phyloP scores from a whole-genome alignment of 1,140 invertebrate genomes.

The Procambarus virginalis region DNA sequence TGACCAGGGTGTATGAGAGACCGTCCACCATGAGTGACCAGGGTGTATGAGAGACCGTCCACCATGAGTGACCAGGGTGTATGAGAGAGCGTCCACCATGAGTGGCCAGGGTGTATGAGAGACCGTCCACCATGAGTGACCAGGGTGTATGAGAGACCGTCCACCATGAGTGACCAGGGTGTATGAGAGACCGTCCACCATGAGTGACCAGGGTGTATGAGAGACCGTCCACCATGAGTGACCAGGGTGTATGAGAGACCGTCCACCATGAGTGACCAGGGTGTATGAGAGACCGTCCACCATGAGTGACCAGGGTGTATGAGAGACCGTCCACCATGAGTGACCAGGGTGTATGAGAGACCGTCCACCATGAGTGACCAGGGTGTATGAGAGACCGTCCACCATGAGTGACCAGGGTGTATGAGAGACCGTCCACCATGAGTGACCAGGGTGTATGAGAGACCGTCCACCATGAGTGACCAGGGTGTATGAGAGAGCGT shows the following conservation, averaged over 20 bases:
- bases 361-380: too few species aligned
- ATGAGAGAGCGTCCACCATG: too few species aligned
- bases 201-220: background rate
- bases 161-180: too few species aligned
- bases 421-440: too few species aligned
- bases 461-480: background rate
- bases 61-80: background rate
- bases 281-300: background rate
- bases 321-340: background rate
- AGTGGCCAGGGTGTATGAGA: too few species aligned
- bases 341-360: background rate
- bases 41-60: too few species aligned
- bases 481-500: background rate
- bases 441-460: too few species aligned
- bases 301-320: too few species aligned
- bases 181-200: background rate
- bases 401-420: background rate
- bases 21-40: too few species aligned
- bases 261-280: background rate
- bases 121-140: background rate
- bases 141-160: background rate
- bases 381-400: too few species aligned
- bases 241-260: too few species aligned
- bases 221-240: too few species aligned
- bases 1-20: background rate